Percentiles rank a stretch among this genome's conserved stretches.
These are phyloP conservation scores for Etheostoma nigrum DNA, from an alignment of 2,797 vertebrate genomes.

Conservation along the genomic window DNA sequence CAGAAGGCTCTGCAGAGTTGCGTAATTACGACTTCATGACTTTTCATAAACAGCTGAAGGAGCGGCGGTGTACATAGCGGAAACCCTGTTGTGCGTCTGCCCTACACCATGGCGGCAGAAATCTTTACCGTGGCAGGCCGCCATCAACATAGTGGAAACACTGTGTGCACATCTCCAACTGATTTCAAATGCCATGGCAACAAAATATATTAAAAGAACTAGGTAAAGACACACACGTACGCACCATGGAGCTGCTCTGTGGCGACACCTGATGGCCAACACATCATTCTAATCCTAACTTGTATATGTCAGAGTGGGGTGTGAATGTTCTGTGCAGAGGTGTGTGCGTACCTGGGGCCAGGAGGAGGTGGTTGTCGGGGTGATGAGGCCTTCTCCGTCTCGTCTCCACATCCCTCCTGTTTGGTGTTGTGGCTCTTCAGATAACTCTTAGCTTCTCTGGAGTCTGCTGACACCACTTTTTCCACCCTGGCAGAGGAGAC, in stretches of 20 bases:
- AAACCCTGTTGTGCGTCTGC: no score
- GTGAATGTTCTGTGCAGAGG: not conserved
- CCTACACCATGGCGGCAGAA: no score
- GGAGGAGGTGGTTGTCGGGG: conserved; percentile 47
- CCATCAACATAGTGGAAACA: no score
- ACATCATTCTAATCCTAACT: not conserved
- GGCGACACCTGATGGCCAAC: not conserved
- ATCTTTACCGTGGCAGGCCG: no score
- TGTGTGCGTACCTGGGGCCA: conserved; percentile 77
- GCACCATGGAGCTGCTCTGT: not conserved
- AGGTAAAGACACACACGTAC: not conserved
- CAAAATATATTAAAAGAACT: conserved; percentile 19
- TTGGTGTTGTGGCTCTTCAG: conserved; percentile 82
- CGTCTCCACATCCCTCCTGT: conserved; percentile 70
- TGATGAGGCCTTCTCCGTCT: conserved; percentile 1
- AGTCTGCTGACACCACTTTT: conserved; percentile 92
- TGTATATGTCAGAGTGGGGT: not conserved
- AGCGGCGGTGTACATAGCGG: no score
- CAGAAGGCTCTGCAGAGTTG: no score
- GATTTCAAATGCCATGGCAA: conserved; percentile 61
- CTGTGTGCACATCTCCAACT: conserved; percentile 21
- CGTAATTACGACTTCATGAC: no score
- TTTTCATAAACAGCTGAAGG: no score
- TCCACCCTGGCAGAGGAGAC: conserved; percentile 85
- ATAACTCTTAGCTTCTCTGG: conserved; percentile 91